A percentile compares a stretch with the other conserved stretches of the same genome.
These are phyloP conservation scores for Denticeps clupeoides DNA, from an alignment of 2,797 vertebrate species.

Conservation along the genomic window DNA sequence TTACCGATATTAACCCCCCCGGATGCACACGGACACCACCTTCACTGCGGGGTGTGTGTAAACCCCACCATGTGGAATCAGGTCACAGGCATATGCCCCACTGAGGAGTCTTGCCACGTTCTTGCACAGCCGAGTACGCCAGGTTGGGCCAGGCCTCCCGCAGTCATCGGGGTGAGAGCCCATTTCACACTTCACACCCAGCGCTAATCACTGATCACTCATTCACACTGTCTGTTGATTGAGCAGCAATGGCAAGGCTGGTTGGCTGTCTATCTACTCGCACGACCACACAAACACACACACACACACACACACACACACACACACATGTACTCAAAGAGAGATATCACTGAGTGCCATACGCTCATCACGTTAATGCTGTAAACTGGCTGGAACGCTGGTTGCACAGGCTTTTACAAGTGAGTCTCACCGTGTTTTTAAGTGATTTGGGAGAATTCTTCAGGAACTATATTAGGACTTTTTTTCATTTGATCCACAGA, in stretches of 20 bases:
- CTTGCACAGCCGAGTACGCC: constrained; percentile 59
- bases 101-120: constrained; percentile 61
- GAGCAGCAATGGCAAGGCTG: constrained; percentile 58
- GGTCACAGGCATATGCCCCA: constrained; percentile 63
- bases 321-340: background rate
- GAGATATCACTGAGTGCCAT: constrained; percentile 49
- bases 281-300: background rate
- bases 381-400: constrained; percentile 38
- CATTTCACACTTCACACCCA: constrained; percentile 64
- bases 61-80: constrained; percentile 65
- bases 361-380: constrained; percentile 66
- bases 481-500: too few relatives aligned
- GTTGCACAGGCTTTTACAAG: too few relatives aligned
- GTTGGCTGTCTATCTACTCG: constrained; percentile 34
- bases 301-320: background rate
- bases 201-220: constrained; percentile 65
- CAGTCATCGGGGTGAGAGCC: constrained; percentile 64
- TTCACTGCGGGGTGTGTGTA: constrained; percentile 60
- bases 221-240: constrained; percentile 61
- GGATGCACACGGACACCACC: constrained; percentile 49
- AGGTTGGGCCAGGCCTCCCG: constrained; percentile 63
- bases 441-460: too few relatives aligned
- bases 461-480: too few relatives aligned
- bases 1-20: constrained; percentile 51
- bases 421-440: too few relatives aligned